Evolutionary conservation across 2,797 vertebrate species (phyloP), one percentile per base, ranked within the genome.

Genomic region (Pangasius larnaudii): DNA sequence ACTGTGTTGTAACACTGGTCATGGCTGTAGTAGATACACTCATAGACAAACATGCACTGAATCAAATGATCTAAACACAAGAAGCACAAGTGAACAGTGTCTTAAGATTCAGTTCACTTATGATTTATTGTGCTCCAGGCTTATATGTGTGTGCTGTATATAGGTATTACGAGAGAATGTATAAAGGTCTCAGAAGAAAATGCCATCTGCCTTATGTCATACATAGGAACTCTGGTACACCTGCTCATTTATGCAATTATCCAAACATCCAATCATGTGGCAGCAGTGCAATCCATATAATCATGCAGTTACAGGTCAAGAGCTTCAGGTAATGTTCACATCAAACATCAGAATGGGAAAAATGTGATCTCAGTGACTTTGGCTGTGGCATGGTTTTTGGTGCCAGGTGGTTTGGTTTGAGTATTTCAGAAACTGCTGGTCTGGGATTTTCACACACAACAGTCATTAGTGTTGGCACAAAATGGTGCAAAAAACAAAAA

Each of bases 171-270:
- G 39, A 49, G 16, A 39, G 24, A 78, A 10, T 53, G n/a, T 78
- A 16, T 30, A 77, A 77, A 77, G 74, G n/a, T 53, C 72, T 53
- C 46, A 53, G 27, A n/a, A 75, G 24, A 74, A 74, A 74, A 46
- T 74, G 39, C 11, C 19, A 39, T 42, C 65, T 67, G 61, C 24
- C 9, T 27, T n/a, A 74, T 46, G 22, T 46, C 42, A 77, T 77
- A 53, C 30, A 30, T n/a, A 77, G 51, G 30, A 56, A 33, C n/a
- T 33, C 46, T 14, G 2, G 46, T 3, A 53, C 14, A 30, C 18
- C 7, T 36, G 49, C n/a, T 33, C 71, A 42, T 78, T 78, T 30
- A 53, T 74, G 42, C 24, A 75, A 27, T 75, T 75, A 49, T 14
- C 5, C 24, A 75, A 49, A 49, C 24, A 49, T 14, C 7, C 18